Conservation (phyloP, 2,888 invertebrate species). For the Drosophila stalkeri region DNA sequence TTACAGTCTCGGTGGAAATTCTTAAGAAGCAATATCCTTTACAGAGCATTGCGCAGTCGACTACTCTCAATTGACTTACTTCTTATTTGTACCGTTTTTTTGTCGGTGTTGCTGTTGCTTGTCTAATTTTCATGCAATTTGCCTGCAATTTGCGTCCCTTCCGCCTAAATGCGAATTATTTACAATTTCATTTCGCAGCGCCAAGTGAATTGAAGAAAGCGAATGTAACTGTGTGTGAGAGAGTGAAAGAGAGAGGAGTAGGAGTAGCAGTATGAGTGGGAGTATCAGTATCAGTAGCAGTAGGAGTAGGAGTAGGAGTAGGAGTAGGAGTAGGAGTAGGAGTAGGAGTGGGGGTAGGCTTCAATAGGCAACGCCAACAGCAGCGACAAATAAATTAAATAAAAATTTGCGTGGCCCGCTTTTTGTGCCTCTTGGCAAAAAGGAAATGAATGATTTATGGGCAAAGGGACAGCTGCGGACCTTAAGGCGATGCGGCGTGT, state of each 20-base stretch:
- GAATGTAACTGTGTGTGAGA: slow-evolving; percentile 22
- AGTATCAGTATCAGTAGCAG: background rate
- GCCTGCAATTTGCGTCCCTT: slow-evolving; percentile 65
- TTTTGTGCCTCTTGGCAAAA: slow-evolving; percentile 43
- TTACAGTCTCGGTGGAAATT: too few species aligned
- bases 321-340: background rate
- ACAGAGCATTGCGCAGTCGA: background rate
- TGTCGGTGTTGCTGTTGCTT: slow-evolving; percentile 4
- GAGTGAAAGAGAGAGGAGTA: background rate
- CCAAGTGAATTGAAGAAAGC: slow-evolving; percentile 45
- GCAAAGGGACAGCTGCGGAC: slow-evolving; percentile 11
- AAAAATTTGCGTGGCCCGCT: slow-evolving; percentile 44
- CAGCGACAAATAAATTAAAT: slow-evolving; percentile 63
- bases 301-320: background rate
- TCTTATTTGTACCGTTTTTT: background rate
- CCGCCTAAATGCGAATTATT: slow-evolving; percentile 56
- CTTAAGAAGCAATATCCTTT: too few species aligned
- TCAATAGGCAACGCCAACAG: slow-evolving; percentile 33
- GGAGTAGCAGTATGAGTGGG: background rate
- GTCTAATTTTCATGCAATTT: slow-evolving; percentile 65
- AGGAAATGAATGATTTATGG: slow-evolving; percentile 72
- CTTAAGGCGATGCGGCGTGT: background rate
- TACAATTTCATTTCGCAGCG: slow-evolving; percentile 57
- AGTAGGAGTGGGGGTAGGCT: background rate
- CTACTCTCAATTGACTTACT: background rate